Evolutionary conservation across 1,140 invertebrate species (phyloP).

Genomic region (Orchesella cincta): DNA sequence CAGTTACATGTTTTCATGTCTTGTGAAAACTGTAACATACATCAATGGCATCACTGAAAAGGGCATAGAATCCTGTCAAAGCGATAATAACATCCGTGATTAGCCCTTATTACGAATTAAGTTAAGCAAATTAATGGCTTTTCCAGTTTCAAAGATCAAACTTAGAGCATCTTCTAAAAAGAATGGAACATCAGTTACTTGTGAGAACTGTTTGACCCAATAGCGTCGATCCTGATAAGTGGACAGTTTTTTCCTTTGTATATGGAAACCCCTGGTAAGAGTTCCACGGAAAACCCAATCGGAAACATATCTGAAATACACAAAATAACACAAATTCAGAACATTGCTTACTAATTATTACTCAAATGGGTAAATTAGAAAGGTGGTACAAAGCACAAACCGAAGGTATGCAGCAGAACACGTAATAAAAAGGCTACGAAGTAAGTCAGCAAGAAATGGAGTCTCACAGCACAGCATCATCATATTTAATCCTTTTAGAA

Average conservation of each 20-base stretch:
- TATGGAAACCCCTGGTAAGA: constrained; percentile 45
- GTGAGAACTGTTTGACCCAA: constrained; percentile 47
- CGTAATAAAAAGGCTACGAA: constrained; percentile 37
- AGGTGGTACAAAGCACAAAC: constrained; percentile 27
- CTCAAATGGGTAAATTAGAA: not conserved
- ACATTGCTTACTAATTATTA: not conserved
- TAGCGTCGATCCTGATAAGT: constrained; percentile 39
- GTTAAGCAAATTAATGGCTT: constrained; percentile 39
- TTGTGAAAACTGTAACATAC: no score
- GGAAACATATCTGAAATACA: constrained; percentile 43
- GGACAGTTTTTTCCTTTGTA: constrained; percentile 10
- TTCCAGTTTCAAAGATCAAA: constrained; percentile 47
- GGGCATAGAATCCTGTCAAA: no score
- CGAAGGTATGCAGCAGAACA: constrained; percentile 39
- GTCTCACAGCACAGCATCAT: constrained; percentile 33
- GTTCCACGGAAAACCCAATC: constrained; percentile 48
- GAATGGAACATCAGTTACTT: constrained; percentile 36
- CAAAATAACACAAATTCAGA: not conserved
- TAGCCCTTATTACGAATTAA: constrained; percentile 15
- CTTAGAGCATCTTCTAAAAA: constrained; percentile 36
- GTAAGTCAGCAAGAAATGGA: constrained; percentile 34
- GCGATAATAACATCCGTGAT: no score
- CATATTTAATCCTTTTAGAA: constrained; percentile 38
- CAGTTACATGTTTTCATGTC: no score
- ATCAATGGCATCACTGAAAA: no score